phyloP scores from a whole-genome alignment of 2,888 invertebrate genomes.

The Omphaloscelis lunosa region DNA sequence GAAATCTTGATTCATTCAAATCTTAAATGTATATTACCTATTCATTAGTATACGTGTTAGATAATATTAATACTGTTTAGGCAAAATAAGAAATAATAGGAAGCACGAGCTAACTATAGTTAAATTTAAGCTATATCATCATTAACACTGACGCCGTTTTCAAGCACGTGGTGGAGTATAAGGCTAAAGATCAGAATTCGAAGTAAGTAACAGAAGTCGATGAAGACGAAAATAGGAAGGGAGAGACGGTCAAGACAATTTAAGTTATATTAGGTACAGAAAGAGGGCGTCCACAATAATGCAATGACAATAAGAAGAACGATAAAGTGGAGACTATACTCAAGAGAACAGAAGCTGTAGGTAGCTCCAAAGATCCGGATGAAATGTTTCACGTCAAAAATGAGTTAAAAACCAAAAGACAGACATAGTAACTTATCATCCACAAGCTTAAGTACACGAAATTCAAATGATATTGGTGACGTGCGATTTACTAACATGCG shows the following conservation, averaged over 20 bases:
- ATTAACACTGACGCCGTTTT: slow-evolving; percentile 10
- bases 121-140: slow-evolving; percentile 22
- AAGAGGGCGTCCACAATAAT: not conserved
- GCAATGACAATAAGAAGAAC: not conserved
- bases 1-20: not conserved
- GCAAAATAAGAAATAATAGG: slow-evolving; percentile 1
- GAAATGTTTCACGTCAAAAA: not conserved
- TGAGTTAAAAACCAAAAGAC: not conserved
- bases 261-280: not conserved
- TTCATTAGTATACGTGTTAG: not conserved
- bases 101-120: slow-evolving; percentile 24
- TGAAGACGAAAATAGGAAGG: not conserved
- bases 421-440: not conserved
- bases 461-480: slow-evolving; percentile 54
- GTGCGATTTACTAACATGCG: slow-evolving; percentile 40
- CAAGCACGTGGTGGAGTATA: slow-evolving; percentile 32
- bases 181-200: not conserved
- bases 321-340: not conserved
- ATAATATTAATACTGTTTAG: slow-evolving; percentile 5
- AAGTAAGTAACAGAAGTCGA: not conserved
- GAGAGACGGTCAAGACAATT: not conserved
- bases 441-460: slow-evolving; percentile 22
- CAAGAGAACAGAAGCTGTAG: not conserved
- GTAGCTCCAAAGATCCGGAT: not conserved
- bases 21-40: not conserved